phyloP scores from a whole-genome alignment of 2,888 invertebrate species.

The Acanthosepion lycidas region DNA sequence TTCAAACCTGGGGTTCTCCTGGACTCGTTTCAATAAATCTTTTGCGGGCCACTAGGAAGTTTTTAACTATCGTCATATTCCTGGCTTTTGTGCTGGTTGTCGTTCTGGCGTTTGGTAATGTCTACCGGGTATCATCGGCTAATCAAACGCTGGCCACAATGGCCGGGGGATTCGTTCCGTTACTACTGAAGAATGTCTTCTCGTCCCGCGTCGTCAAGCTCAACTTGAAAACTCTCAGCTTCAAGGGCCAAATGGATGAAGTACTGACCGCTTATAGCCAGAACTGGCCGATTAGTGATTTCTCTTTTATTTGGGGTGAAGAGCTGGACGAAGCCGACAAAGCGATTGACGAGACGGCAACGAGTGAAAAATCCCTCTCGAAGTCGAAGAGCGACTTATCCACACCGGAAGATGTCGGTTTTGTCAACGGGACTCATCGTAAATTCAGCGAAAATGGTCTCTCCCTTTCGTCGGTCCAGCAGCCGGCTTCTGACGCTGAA shows the following conservation, averaged over 20 bases:
- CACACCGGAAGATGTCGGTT: background rate
- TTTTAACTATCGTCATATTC: conserved; percentile 70
- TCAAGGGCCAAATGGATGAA: conserved; percentile 71
- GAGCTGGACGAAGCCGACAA: background rate
- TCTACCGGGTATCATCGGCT: conserved; percentile 69
- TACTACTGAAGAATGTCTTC: conserved; percentile 71
- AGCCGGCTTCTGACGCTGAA: background rate
- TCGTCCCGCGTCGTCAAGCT: conserved; percentile 69
- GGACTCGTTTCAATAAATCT: conserved; percentile 72
- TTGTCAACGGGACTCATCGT: background rate
- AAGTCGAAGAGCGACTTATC: background rate
- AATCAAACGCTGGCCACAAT: conserved; percentile 71
- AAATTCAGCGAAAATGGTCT: background rate
- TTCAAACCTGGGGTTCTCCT: conserved; percentile 70
- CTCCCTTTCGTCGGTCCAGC: background rate
- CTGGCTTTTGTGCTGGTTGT: conserved; percentile 71
- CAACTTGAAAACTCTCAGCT: conserved; percentile 71
- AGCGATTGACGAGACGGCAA: background rate
- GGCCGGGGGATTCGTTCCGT: conserved; percentile 71
- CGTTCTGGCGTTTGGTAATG: conserved; percentile 71
- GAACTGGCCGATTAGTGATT: conserved; percentile 70
- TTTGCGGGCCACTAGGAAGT: conserved; percentile 68
- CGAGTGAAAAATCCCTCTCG: background rate
- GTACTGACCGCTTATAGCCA: conserved; percentile 69
- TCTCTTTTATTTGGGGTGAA: background rate